These are phyloP conservation scores for Plestiodon gilberti DNA, from an alignment of 2,113 vertebrate species.

Conservation along the genomic window DNA sequence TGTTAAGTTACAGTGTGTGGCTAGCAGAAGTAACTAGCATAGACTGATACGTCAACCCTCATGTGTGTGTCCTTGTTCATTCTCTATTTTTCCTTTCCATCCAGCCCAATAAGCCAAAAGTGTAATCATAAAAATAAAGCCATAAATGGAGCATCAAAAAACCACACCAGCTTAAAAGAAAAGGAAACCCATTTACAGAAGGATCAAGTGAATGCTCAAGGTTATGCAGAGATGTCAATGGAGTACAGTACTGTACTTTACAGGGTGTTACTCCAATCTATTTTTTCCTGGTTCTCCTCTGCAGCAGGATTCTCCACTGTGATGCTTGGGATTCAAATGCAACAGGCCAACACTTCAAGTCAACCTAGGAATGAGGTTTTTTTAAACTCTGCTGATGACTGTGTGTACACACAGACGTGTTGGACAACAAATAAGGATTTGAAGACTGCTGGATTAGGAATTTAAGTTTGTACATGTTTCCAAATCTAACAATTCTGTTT, in stretches of 20 bases:
- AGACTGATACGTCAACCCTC: not conserved
- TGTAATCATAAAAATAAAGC: not conserved
- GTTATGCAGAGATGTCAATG: not conserved
- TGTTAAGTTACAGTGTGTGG: not conserved
- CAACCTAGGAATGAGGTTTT: not conserved
- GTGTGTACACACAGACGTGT: fast-evolving
- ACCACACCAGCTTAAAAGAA: not conserved
- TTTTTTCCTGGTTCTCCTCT: conserved; percentile 4
- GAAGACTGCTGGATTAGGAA: not conserved
- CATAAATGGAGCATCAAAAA: not conserved
- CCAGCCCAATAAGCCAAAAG: not conserved
- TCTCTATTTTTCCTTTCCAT: conserved; percentile 1
- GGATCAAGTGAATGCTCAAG: not conserved
- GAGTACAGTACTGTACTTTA: not conserved
- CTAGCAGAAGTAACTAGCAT: not conserved
- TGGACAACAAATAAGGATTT: not conserved
- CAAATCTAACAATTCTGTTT: not conserved
- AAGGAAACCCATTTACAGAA: not conserved
- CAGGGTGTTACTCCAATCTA: not conserved
- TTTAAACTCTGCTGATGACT: not conserved
- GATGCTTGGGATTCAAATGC: not conserved
- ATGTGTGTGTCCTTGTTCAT: not conserved
- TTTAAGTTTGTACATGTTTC: fast-evolving
- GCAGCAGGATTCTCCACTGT: not conserved
- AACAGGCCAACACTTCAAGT: not conserved